Conservation (phyloP, 2,797 vertebrate genomes). For the Neopelma chrysocephalum region DNA sequence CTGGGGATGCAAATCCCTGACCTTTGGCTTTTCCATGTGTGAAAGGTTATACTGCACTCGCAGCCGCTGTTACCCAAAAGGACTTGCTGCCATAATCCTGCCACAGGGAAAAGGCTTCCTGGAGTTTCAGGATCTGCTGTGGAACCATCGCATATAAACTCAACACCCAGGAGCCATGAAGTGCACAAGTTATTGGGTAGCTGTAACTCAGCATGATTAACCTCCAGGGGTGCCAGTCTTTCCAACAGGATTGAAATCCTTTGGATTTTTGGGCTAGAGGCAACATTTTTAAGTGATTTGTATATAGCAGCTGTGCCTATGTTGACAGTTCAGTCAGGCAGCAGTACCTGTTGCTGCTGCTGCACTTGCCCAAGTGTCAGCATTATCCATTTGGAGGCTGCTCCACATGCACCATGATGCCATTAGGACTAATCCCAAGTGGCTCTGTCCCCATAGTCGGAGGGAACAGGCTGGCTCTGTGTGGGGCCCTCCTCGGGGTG, state of each 20-base stretch:
- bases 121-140: not conserved
- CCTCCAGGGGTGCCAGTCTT: not conserved
- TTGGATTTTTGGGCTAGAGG: not conserved
- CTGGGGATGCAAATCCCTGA: not conserved
- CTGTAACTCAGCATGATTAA: not conserved
- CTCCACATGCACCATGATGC: not conserved
- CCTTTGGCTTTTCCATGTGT: fast-evolving
- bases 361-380: fast-evolving
- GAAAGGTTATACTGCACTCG: fast-evolving
- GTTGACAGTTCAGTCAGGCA: not conserved
- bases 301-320: not conserved
- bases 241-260: not conserved
- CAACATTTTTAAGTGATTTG: not conserved
- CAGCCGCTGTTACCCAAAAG: not conserved
- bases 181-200: fast-evolving
- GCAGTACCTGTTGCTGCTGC: not conserved
- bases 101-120: not conserved
- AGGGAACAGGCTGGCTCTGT: not conserved
- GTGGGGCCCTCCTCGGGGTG: fast-evolving
- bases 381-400: no score
- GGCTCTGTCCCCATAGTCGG: no score
- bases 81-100: not conserved
- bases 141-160: not conserved
- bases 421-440: fast-evolving
- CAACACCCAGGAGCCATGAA: fast-evolving